Evolutionary conservation across 1,140 invertebrate genomes (phyloP), one percentile per base, ranked within the genome.

Genomic region (Apis florea): DNA sequence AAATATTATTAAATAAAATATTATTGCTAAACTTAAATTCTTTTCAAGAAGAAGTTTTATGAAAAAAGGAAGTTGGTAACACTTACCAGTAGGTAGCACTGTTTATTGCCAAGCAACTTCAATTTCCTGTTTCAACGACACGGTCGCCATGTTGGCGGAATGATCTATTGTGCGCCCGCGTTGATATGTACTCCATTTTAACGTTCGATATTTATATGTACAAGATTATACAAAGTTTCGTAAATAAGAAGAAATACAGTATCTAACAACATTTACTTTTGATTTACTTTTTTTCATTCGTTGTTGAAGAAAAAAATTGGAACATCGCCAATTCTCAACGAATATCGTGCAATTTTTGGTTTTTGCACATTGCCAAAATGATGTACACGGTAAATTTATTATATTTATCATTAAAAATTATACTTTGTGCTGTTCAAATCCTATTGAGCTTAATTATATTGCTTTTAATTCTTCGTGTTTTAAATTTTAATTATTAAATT

Each of bases 371-470:
- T 85, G 59, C 51, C 79, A 94, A 92, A 79, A 94, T 94, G 93
- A 94, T 94, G 94, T 94, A 94, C 88, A 94, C 94, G 86, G 94
- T 94, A 92, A 94, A 90, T 85, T 74, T 51, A 17, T 40, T 58
- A 19, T 5, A 64, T 54, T 19, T 53, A 31, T 71, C 11, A 31
- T 31, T n/a, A 58, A n/a, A 47, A 26, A 2, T 2, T 51, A 13
- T 66, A 19, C 40, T 31, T 12, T 17, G 2, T 17, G 15, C 5
- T 40, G 9, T 58, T 26, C 8, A 15, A 21, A 59, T 12, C 4
- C 11, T 6, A 10, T 54, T 12, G 1, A 24, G 1, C 6, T 59
- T 40, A 40, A 40, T 40, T 40, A 40, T 40, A 5, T 21, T 31
- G 2, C 15, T 53, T 15, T 15, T 13, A 21, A 21, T 4, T 13